Evolutionary conservation across 2,113 vertebrate genomes (phyloP).

Genomic region (Lathamus discolor): DNA sequence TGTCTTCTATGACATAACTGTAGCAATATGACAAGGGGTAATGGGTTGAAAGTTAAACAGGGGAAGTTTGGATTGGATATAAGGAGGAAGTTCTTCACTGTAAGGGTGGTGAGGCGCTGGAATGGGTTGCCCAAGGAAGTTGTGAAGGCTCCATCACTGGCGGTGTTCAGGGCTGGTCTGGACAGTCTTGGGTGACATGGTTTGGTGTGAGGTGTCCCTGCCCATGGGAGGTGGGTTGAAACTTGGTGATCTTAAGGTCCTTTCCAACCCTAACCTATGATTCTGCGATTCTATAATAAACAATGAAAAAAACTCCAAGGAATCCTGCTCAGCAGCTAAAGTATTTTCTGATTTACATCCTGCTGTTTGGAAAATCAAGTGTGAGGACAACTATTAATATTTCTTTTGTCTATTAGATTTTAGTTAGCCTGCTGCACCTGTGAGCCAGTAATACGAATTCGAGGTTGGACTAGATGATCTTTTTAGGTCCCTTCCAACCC

Average conservation of each 20-base stretch:
- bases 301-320: not conserved
- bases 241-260: not conserved
- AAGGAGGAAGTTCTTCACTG: not conserved
- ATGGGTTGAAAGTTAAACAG: not conserved
- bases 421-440: not conserved
- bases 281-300: not conserved
- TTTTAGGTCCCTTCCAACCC: too few relatives aligned
- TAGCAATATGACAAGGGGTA: not conserved
- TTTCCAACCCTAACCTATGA: not conserved
- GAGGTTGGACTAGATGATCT: too few relatives aligned
- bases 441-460: not conserved
- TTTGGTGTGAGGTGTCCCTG: too few relatives aligned
- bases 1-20: not conserved
- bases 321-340: not conserved
- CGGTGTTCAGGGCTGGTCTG: too few relatives aligned
- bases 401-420: not conserved
- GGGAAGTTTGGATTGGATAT: not conserved
- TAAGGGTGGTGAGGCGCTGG: too few relatives aligned
- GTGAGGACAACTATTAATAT: not conserved
- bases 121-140: too few relatives aligned
- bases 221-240: not conserved
- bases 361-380: not conserved
- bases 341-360: not conserved
- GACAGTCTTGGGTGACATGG: too few relatives aligned
- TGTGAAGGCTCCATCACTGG: too few relatives aligned